Base-by-base conservation (phyloP, 2,888 invertebrate species). In the Eupithecia abbreviata region DNA sequence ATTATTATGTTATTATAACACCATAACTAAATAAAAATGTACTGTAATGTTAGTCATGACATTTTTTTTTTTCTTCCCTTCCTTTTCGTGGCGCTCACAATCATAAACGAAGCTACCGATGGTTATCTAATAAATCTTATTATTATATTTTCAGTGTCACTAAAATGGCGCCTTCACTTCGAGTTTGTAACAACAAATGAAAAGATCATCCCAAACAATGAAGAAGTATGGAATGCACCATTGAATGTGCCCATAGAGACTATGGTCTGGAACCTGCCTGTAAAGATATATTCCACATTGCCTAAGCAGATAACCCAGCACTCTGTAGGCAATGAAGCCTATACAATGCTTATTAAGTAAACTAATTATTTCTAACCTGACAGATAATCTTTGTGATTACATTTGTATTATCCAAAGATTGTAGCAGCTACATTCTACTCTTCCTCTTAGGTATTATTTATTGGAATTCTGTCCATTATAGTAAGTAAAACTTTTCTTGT, bases 211-310 rank as follows among this genome's bases (percentile, higher is more conserved):
- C 95, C 96, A 45, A 96, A 96, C 6, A 87, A 89, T 70, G 95
- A 95, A 77, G 95, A 96, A 45, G 96, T 96, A 58, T 98, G 99
- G 97, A 97, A 97, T 85, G 99, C 98, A 0, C 99, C 99, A 0
- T 94, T 97, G 3, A 97, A 97, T 81, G 95, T 99, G 49, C 97
- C 98, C 13, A 99, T 99, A 77, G 99, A 99, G 93, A 99, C 99
- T 0, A 99, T 99, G 98, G 97, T 99, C 15, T 99, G 99, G 99
- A 98, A 99, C 93, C 95, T 99, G 74, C 99, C 99, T 0, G 97
- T 99, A 74, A 98, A 98, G 87, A 96, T 99, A 77, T 98, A 98
- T 92, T 98, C 99, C 0, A 98, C 99, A 7, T 96, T 98, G 81
- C 98, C 99, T 0, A 95, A 96, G 82, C 97, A 97, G 89, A 97